Percentiles rank a stretch among this genome's conserved stretches.
Evolutionary conservation across 2,113 vertebrate species (phyloP).

Genomic region (Psophia crepitans): DNA sequence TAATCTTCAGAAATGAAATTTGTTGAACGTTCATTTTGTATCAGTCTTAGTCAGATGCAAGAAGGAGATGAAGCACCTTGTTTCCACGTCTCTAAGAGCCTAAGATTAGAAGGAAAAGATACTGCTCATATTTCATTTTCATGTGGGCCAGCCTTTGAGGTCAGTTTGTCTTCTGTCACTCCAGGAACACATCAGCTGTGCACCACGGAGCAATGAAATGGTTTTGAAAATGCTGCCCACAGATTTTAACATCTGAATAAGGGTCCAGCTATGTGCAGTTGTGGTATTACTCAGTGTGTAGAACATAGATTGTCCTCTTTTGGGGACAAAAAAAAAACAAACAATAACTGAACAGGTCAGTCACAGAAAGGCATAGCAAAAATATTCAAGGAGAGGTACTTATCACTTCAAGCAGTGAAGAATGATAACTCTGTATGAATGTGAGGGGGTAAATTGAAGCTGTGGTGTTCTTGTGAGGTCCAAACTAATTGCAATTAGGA

Average conservation of each 20-base stretch:
- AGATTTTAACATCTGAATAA: background rate
- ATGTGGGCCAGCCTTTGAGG: background rate
- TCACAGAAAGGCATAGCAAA: background rate
- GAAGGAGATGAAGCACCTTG: conserved; percentile 32
- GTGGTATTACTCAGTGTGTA: background rate
- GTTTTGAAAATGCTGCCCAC: background rate
- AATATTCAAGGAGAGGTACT: background rate
- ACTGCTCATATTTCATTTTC: conserved; percentile 15
- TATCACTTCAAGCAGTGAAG: background rate
- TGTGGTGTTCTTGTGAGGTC: background rate
- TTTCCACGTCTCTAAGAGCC: background rate
- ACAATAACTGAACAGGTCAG: background rate
- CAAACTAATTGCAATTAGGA: background rate
- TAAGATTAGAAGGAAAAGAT: conserved; percentile 39
- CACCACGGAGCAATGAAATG: background rate
- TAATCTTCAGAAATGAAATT: conserved; percentile 52
- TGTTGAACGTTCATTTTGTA: background rate
- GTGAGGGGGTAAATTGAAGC: background rate
- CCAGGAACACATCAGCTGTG: background rate
- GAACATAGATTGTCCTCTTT: background rate
- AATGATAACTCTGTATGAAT: background rate
- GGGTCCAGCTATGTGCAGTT: background rate
- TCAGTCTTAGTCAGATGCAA: conserved; percentile 10
- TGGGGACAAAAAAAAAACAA: background rate
- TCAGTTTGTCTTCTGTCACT: background rate